These are phyloP conservation scores for Tachina lurida DNA, from an alignment of 2,888 invertebrate species.

Conservation along the genomic window DNA sequence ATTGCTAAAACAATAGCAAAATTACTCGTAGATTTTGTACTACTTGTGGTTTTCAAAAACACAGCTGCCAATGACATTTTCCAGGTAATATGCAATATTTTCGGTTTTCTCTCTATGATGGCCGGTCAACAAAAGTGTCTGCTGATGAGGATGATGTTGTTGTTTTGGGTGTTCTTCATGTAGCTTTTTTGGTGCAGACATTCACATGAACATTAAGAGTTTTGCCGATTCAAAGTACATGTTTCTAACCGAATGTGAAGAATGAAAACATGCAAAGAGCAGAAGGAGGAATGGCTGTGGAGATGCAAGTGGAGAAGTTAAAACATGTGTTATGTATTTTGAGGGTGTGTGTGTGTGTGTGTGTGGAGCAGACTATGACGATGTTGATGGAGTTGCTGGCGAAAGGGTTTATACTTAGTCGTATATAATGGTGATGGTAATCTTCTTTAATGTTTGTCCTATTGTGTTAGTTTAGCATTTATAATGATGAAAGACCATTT, in stretches of 20 bases:
- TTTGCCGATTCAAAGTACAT: conserved; percentile 47
- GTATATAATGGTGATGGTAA: conserved; percentile 48
- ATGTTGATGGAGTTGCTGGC: conserved; percentile 43
- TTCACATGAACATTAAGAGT: conserved; percentile 21
- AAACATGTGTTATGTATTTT: conserved; percentile 20
- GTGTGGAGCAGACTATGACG: not conserved
- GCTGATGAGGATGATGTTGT: conserved; percentile 15
- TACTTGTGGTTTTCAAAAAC: conserved; percentile 72
- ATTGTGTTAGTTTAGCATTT: conserved; percentile 40
- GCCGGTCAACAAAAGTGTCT: conserved; percentile 63
- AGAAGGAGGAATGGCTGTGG: not conserved
- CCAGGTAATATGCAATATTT: conserved; percentile 81
- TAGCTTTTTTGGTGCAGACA: conserved; percentile 26
- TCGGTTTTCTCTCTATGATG: conserved; percentile 68
- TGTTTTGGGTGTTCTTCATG: conserved; percentile 33
- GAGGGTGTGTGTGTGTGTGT: not conserved
- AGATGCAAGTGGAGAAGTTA: conserved; percentile 34
- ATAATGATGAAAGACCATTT: conserved; percentile 64
- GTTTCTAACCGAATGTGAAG: conserved; percentile 33
- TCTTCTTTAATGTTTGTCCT: conserved; percentile 42
- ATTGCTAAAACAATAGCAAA: conserved; percentile 54
- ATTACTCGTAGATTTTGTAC: conserved; percentile 66
- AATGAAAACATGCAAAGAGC: conserved; percentile 24
- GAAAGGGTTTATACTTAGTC: conserved; percentile 34
- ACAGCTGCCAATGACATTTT: conserved; percentile 81